Base-by-base conservation (phyloP, 2,888 invertebrate genomes). In the Melangyna quadrimaculata region DNA sequence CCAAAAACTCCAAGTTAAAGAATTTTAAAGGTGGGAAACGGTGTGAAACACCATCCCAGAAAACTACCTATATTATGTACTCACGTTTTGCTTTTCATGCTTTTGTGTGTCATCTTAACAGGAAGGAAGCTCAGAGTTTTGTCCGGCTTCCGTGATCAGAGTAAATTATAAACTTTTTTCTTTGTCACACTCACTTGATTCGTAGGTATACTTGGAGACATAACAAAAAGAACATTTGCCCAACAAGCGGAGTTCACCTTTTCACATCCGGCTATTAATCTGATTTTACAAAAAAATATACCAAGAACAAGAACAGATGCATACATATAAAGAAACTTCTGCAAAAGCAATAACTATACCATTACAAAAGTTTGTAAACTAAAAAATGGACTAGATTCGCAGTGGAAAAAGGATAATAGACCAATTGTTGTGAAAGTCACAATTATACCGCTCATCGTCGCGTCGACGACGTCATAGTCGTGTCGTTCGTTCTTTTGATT, bases 361-460 rank as follows among this genome's bases (percentile, higher is more conserved):
- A 51, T 63, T 48, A 40, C 43, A 70, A n/a, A 74, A 74, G 74
- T 70, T 51, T 57, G 29, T 59, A 22, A 51, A 45, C n/a, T 29
- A 40, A 51, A 70, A 74, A 71, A 37, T 63, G 57, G 70, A 65
- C 14, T 79, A 9, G 22, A 70, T 69, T 63, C 78, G n/a, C n/a
- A 65, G 63, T 69, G 74, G 70, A 61, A 17, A 84, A 71, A 70
- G 55, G 43, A 74, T 51, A 78, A 73, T 74, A 70, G 70, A n/a
- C 17, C 71, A 65, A 79, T 79, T 84, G 79, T 84, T 79, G 59
- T 67, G 55, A 74, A 71, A 79, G 79, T 79, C 67, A 75, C 79
- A 75, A 79, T 79, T 79, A 72, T 79, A 84, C 73, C 69, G 32
- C 69, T 29, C 45, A 53, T 73, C 53, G 24, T 40, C 14, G 8